Base-by-base conservation (phyloP, 2,888 invertebrate genomes). In the Lasioglossum lativentre region DNA sequence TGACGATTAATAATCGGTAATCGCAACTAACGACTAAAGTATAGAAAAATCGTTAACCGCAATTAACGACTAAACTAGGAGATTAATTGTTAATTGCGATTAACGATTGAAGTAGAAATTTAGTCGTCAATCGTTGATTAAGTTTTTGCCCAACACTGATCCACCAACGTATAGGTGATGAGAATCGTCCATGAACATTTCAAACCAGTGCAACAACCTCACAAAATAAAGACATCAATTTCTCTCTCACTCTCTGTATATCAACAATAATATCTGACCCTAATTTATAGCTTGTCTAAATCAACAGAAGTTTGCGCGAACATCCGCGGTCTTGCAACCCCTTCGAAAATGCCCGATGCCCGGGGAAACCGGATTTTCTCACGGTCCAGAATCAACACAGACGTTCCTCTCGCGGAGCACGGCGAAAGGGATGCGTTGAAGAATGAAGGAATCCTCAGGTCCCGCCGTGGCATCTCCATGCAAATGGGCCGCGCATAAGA, bases 401-500 rank as follows among this genome's bases (percentile, higher is more conserved):
- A 59, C 68, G 34, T 56, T 34, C 56, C 56, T 40, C 0, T 40
- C 0, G 76, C 79, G 10, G 23, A 19, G 19, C n/a, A 23, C 34
- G 23, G 23, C 68, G 74, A 70, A 42, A 66, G 75, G 73, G 77
- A 73, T 59, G 74, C 63, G 70, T 47, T 56, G 85, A 63, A 30
- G 78, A 80, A 86, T 76, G 78, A 27, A 56, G 77, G 78, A 81
- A 80, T 86, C 78, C 80, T 52, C 56, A 73, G 23, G 40, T 12
- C 23, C 47, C 63, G 81, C 78, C 68, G 68, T 38, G 82, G 66
- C 84, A 88, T 87, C 77, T 86, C 72, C 72, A 70, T 78, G 85
- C 80, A 86, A 88, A 87, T 78, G 79, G 81, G 75, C 70, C 82
- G 78, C 45, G 78, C 63, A 72, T 80, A 75, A 80, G 83, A 82